Evolutionary conservation across 2,113 vertebrate species (phyloP).

Genomic region (Apus apus): DNA sequence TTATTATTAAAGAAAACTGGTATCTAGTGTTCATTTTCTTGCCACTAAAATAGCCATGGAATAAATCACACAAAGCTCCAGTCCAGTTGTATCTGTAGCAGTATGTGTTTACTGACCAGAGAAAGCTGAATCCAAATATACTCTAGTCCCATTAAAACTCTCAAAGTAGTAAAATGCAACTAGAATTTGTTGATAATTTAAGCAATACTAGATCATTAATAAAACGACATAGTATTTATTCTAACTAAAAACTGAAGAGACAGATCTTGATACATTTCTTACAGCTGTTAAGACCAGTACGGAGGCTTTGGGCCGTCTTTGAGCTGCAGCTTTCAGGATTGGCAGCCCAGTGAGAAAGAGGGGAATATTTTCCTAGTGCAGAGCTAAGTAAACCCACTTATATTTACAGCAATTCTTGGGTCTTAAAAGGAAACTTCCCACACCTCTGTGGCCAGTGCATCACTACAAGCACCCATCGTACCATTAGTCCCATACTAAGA

Average conservation of each 20-base stretch:
- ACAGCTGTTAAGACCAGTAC: background rate
- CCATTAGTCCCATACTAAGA: background rate
- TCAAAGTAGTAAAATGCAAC: background rate
- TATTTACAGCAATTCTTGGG: background rate
- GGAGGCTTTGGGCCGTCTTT: background rate
- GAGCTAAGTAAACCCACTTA: background rate
- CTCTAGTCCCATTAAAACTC: background rate
- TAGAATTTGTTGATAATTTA: background rate
- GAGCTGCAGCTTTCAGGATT: background rate
- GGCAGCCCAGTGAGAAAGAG: background rate
- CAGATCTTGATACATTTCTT: background rate
- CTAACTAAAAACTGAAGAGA: background rate
- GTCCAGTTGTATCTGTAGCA: background rate
- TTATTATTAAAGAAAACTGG: background rate
- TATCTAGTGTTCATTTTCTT: conserved; percentile 30
- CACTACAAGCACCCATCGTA: background rate
- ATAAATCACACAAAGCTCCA: background rate
- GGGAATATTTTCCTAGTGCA: background rate
- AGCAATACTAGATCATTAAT: background rate
- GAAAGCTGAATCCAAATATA: background rate
- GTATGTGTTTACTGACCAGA: background rate
- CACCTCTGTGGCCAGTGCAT: background rate
- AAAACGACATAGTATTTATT: background rate
- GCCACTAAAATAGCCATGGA: background rate
- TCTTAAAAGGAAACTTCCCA: background rate